Evolutionary conservation across 1,140 invertebrate species (phyloP), one percentile per base, ranked within the genome.

Genomic region (Brachionus asplanchnoidis): DNA sequence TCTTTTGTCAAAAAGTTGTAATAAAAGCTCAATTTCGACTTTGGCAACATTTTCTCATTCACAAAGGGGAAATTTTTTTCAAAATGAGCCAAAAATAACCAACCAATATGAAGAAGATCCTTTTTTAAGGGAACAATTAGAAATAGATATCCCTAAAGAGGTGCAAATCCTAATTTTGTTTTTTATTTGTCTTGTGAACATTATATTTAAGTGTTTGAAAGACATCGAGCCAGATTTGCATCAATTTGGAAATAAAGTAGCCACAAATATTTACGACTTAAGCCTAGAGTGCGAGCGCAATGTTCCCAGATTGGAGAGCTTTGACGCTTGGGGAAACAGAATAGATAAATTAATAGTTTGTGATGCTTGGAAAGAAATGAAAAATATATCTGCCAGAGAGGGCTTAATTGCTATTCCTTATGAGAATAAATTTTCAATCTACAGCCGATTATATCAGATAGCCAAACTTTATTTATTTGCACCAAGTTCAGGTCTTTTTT

Each of bases 341-440:
- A 86, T 91, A 5, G 92, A 92, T 87, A 87, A 90, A 83, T 87
- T 92, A 5, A 86, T 89, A 84, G 92, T 91, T 3, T 91, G 90
- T 85, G 77, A 88, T 23, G 92, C 92, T 40, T 93, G 92, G 92
- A 89, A 90, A 56, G 86, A 88, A 85, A 89, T 92, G 88, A 92
- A 93, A 85, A 87, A 88, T 23, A 90, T 93, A 36, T 88, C 91
- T 32, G 92, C 92, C 23, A 89, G 91, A 87, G 92, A 93, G 87
- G 92, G 92, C 2, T 87, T 93, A 0, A 88, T 93, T 70, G 89
- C 91, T 2, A 89, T 91, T 85, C 91, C 91, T 8, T 93, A 93
- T 88, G 91, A 92, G 84, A 88, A 90, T 26, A 89, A 90, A 79
- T 88, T 87, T 86, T 88, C 84, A 11, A 78, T 56, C 87, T 87